Evolutionary conservation across 1,140 invertebrate genomes (phyloP).

Genomic region (Drosophila grimshawi): DNA sequence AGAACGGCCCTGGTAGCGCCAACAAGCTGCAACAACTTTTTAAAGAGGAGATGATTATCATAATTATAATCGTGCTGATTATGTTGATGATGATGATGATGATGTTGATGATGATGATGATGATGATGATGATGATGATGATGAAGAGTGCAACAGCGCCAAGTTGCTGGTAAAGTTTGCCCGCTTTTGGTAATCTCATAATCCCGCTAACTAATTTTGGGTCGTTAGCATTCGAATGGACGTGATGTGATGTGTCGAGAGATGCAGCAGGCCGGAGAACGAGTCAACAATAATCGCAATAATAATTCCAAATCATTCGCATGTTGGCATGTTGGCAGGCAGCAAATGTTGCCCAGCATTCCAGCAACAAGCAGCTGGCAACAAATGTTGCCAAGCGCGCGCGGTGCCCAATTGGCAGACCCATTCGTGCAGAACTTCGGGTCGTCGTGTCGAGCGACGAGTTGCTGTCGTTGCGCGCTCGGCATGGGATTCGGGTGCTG

Average conservation of each 20-base stretch:
- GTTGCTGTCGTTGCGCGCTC: conserved; percentile 1
- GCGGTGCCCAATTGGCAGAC: conserved; percentile 34
- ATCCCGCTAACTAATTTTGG: conserved; percentile 73
- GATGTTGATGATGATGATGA: conserved; percentile 19
- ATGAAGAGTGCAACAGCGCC: conserved; percentile 48
- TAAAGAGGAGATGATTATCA: conserved; percentile 20
- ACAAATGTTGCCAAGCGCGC: conserved; percentile 17
- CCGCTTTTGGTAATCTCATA: conserved; percentile 45
- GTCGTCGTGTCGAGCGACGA: neutral
- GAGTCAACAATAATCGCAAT: conserved; percentile 62
- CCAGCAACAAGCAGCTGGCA: conserved; percentile 5
- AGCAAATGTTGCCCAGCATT: conserved; percentile 14
- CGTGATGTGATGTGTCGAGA: conserved; percentile 26
- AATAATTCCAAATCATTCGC: conserved; percentile 65
- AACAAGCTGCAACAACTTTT: conserved; percentile 40
- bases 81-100: conserved; percentile 19
- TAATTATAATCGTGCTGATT: conserved; percentile 7
- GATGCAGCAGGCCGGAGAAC: conserved; percentile 3
- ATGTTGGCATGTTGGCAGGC: conserved; percentile 29
- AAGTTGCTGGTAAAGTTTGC: conserved; percentile 49
- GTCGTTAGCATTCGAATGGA: conserved; percentile 57
- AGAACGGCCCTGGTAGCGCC: neutral
- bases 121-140: conserved; percentile 29
- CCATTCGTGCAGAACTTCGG: conserved; percentile 5
- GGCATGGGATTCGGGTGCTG: neutral